Evolutionary conservation across 2,113 vertebrate genomes (phyloP), one percentile per base, ranked within the genome.

Genomic region (Synodontis membranacea): DNA sequence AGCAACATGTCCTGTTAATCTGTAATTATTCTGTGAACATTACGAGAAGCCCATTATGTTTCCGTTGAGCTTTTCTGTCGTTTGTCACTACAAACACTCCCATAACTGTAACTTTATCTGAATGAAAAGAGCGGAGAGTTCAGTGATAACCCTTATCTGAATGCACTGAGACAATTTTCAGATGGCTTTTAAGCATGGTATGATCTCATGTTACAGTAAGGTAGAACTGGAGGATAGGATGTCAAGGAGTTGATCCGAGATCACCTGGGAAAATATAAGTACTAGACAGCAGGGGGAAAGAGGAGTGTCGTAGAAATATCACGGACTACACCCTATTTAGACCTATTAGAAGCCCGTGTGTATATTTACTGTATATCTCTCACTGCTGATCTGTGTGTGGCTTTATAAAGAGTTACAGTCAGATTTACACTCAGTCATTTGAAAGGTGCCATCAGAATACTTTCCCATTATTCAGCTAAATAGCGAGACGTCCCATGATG

Each of bases 291-390:
- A 72, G 81, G 92, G 92, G 94, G 91, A 92, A 91, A 91, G 92
- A 89, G 92, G 93, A 94, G 91, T 81, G 82, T 86, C 72, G 92
- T 92, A 91, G 91, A 94, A 93, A 91, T 91, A 93, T 93, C 88
- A 93, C 92, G 92, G 91, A 88, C 86, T 88, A 88, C 86, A 88
- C 86, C 86, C 14, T 74, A 34, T 39, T 14, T 37, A 39, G 44
- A 44, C 28, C 23, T 76, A 23, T 50, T 34, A 78, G 64, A 42
- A 72, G 9, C 19, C 2, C 42, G 23, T 72, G 68, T 39, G 8
- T 25, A 28, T 28, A 37, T 56, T 80, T 39, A 34, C n/a, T n/a
- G n/a, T n/a, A n/a, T 23, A 0, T n/a, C 52, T n/a, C 34, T 56
- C 19, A 19, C 19, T 28, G 34, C 19, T 25, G 37, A 72, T 72